Conservation (phyloP, 2,888 invertebrate genomes). For the Campoplex capitator region DNA sequence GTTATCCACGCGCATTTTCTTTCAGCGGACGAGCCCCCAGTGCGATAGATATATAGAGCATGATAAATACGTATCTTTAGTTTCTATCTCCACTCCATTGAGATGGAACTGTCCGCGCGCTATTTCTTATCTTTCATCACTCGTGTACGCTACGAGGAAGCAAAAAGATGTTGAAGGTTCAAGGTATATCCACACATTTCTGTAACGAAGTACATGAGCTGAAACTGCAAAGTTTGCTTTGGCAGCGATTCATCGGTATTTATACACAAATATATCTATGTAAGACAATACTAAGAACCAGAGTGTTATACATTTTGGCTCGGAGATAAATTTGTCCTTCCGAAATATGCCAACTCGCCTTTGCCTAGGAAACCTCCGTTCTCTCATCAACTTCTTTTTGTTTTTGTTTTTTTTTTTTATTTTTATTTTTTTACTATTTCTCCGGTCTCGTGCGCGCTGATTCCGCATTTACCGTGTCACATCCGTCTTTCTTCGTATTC, state of each 20-base stretch:
- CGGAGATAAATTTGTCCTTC: conserved; percentile 40
- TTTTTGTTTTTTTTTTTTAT: background rate
- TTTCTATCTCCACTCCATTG: conserved; percentile 28
- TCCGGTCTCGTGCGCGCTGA: conserved; percentile 30
- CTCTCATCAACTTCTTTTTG: background rate
- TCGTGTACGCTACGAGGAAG: background rate
- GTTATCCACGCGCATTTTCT: conserved; percentile 17
- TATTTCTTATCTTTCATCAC: conserved; percentile 39
- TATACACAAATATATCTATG: conserved; percentile 8
- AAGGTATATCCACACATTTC: background rate
- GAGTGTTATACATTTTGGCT: conserved; percentile 32
- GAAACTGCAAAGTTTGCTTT: conserved; percentile 55
- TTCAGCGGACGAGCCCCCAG: background rate
- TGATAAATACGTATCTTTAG: conserved; percentile 23
- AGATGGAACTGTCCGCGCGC: conserved; percentile 54
- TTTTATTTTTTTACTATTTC: background rate
- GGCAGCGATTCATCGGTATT: conserved; percentile 35
- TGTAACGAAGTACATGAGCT: background rate
- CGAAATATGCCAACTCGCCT: conserved; percentile 47
- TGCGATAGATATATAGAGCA: conserved; percentile 1
- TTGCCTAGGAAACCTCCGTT: background rate
- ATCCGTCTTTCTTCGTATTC: conserved; percentile 35
- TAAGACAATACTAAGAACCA: background rate
- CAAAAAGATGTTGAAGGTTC: conserved; percentile 4
- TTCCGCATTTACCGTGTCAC: conserved; percentile 55